These are phyloP conservation scores for Urocitellus parryii DNA, from an alignment of 2,113 vertebrate genomes.

Conservation along the genomic window DNA sequence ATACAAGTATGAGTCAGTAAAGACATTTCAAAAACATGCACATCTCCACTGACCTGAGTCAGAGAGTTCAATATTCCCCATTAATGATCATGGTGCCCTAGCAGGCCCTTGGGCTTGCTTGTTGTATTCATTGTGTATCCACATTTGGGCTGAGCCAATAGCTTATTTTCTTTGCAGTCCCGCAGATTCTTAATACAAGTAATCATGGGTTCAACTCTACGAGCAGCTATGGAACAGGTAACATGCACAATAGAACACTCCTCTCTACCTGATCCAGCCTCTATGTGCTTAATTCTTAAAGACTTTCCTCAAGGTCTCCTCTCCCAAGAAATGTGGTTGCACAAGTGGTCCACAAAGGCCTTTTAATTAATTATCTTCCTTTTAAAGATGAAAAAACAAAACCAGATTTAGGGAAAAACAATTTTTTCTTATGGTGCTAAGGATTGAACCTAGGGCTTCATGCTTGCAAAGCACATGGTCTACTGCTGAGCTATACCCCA, in stretches of 20 bases:
- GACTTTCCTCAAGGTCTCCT: not conserved
- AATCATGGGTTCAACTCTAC: not conserved
- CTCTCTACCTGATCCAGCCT: not conserved
- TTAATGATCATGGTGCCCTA: not conserved
- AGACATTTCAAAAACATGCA: not conserved
- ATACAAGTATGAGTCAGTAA: not conserved
- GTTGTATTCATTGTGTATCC: not conserved
- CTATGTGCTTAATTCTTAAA: not conserved
- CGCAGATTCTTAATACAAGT: constrained; percentile 55
- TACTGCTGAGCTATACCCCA: too few relatives aligned
- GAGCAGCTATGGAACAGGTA: constrained; percentile 46
- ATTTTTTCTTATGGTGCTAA: not conserved
- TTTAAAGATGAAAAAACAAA: not conserved
- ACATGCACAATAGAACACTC: not conserved
- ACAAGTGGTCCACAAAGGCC: not conserved
- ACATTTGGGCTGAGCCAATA: not conserved
- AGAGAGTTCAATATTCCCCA: not conserved
- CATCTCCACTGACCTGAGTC: not conserved
- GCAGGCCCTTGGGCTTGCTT: not conserved
- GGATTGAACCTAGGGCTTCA: not conserved
- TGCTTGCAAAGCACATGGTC: not conserved
- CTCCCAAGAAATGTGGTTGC: not conserved
- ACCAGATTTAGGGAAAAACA: not conserved
- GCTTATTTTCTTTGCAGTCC: constrained; percentile 65
- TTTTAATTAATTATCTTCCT: not conserved